A percentile compares a stretch with the other conserved stretches of the same genome.
Conservation (phyloP, 2,888 invertebrate species). For the Seira ritae region DNA sequence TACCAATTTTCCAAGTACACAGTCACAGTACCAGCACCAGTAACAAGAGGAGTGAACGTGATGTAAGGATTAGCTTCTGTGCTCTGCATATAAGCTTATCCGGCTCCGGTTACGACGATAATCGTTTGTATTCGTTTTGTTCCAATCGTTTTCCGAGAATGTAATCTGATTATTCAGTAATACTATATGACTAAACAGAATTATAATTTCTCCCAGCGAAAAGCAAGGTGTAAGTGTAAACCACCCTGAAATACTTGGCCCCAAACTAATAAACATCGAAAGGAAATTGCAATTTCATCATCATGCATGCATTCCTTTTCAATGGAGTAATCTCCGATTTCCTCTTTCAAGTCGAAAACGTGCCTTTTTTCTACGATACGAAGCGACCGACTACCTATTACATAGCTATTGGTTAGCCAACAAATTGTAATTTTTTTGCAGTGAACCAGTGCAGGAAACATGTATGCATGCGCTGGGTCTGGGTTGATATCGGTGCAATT, state of each 20-base stretch:
- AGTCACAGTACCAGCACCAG: not conserved
- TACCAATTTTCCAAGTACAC: not conserved
- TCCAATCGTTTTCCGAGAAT: constrained; percentile 29
- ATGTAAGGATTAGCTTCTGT: constrained; percentile 30
- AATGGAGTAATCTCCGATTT: constrained; percentile 45
- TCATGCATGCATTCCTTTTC: not conserved
- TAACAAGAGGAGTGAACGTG: not conserved
- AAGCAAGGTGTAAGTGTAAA: too few relatives aligned
- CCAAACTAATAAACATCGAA: not conserved
- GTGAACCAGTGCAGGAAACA: not conserved
- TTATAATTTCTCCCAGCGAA: too few relatives aligned
- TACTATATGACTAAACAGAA: not conserved
- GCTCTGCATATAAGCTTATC: constrained; percentile 43
- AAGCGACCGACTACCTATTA: too few relatives aligned
- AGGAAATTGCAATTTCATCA: constrained; percentile 8
- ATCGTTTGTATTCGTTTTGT: constrained; percentile 47
- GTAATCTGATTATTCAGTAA: constrained; percentile 53
- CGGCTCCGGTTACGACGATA: constrained; percentile 55
- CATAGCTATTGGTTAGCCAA: too few relatives aligned
- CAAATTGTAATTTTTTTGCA: constrained; percentile 35
- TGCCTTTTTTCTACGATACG: constrained; percentile 6
- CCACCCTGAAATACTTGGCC: not conserved
- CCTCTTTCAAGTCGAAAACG: constrained; percentile 30
- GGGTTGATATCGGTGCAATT: not conserved
- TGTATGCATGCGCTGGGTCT: not conserved